Conservation (phyloP, 2,797 vertebrate species). For the Dendrocincla tyrannina region DNA sequence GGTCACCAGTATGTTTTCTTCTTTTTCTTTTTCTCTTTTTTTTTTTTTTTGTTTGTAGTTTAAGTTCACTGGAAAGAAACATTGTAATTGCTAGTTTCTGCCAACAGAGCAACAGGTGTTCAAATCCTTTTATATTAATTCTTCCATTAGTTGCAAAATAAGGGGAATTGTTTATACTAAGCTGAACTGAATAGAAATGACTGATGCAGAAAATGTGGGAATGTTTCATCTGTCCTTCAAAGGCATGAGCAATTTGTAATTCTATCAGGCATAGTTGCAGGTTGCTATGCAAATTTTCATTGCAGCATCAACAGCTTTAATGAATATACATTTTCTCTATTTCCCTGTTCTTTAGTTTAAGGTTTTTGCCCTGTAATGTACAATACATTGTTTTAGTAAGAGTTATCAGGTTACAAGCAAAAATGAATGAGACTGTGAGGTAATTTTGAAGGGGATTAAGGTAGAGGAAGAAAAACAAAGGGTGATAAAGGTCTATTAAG, state of each 20-base stretch:
- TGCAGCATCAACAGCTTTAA: not conserved
- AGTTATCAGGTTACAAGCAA: conserved; percentile 29
- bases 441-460: conserved; percentile 47
- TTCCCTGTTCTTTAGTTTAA: not conserved
- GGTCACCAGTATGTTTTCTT: not conserved
- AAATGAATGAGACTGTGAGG: conserved; percentile 41
- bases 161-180: conserved; percentile 45
- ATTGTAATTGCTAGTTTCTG: conserved; percentile 34
- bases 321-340: not conserved
- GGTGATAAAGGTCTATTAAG: not conserved
- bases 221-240: conserved; percentile 44
- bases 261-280: not conserved
- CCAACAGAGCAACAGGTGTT: conserved; percentile 60
- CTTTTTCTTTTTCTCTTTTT: not conserved
- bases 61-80: conserved; percentile 3
- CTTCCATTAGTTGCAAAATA: conserved; percentile 57
- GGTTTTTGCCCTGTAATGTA: not conserved
- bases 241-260: conserved; percentile 13
- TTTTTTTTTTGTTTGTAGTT: not conserved
- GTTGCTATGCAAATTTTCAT: conserved; percentile 22
- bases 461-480: conserved; percentile 56
- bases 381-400: conserved; percentile 10
- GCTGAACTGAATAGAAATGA: conserved; percentile 31
- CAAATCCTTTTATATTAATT: conserved; percentile 57
- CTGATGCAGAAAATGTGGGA: conserved; percentile 53